A percentile compares a stretch with the other conserved stretches of the same genome.
Evolutionary conservation across 2,113 vertebrate genomes (phyloP).

Genomic region (Hemiscyllium ocellatum): DNA sequence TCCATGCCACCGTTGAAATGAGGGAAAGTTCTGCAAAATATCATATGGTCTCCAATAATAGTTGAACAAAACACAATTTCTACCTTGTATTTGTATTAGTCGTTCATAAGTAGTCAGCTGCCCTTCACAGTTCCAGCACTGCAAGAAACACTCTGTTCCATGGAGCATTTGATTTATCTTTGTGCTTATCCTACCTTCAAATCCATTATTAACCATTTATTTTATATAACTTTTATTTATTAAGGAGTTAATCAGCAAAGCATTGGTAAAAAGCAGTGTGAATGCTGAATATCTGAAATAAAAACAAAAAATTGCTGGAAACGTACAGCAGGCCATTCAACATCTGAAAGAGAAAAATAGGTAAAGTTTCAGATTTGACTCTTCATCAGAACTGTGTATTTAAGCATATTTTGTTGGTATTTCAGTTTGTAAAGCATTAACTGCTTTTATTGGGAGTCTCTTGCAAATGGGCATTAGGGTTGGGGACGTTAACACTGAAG

Average conservation of each 20-base stretch:
- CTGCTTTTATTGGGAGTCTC: conserved; percentile 28
- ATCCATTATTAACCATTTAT: conserved; percentile 35
- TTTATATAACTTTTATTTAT: conserved; percentile 37
- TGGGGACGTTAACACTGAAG: neutral
- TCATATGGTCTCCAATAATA: conserved; percentile 12
- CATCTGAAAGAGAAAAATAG: conserved; percentile 35
- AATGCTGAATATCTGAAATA: conserved; percentile 36
- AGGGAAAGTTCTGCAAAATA: conserved; percentile 34
- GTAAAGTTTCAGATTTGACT: conserved; percentile 35
- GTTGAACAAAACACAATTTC: conserved; percentile 18
- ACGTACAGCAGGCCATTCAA: conserved; percentile 29
- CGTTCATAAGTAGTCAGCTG: conserved; percentile 16
- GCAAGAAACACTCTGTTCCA: conserved; percentile 22
- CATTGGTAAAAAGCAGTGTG: conserved; percentile 36
- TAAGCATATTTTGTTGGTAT: conserved; percentile 36
- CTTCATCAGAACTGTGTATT: conserved; percentile 35
- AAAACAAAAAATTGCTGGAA: conserved; percentile 35
- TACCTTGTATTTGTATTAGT: conserved; percentile 29
- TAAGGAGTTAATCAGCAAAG: conserved; percentile 36
- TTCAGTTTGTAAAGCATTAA: conserved; percentile 35
- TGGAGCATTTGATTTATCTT: conserved; percentile 36
- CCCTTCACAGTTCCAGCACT: neutral
- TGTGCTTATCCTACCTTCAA: conserved; percentile 34
- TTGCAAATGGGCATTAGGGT: neutral
- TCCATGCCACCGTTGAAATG: conserved; percentile 14